phyloP scores from a whole-genome alignment of 2,888 invertebrate genomes.

The Apodemia duryi region DNA sequence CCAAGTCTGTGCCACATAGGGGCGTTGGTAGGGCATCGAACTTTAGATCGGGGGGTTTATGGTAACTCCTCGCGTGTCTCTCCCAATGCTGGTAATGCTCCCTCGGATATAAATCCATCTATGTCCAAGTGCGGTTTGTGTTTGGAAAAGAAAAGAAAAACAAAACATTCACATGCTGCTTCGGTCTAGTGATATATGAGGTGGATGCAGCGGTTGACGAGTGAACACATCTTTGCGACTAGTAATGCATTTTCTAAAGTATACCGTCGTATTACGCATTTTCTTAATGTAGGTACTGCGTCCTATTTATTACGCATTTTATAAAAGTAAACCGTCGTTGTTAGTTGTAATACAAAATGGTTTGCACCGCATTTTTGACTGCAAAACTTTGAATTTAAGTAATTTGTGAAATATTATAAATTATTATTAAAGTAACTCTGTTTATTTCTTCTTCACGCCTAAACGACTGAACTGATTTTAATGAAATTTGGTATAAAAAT shows the following conservation, averaged over 20 bases:
- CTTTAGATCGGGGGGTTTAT: conserved; percentile 77
- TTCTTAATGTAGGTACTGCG: no score
- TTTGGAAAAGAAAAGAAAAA: conserved; percentile 78
- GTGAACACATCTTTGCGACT: conserved; percentile 56
- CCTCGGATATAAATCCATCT: conserved; percentile 78
- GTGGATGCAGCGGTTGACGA: conserved; percentile 67
- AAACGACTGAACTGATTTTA: no score
- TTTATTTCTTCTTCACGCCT: no score
- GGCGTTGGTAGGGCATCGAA: conserved; percentile 74
- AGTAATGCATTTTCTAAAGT: neutral
- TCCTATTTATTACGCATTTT: no score
- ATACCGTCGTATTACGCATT: neutral
- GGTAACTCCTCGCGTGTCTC: conserved; percentile 81
- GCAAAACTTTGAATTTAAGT: no score
- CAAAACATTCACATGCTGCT: conserved; percentile 80
- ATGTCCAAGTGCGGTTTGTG: conserved; percentile 77
- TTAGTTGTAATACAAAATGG: no score
- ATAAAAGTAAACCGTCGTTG: no score
- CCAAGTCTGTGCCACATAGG: conserved; percentile 72
- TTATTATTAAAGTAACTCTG: no score
- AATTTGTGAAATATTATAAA: no score
- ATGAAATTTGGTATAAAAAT: no score
- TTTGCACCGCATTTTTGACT: no score
- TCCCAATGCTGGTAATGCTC: conserved; percentile 85
- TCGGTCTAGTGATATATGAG: conserved; percentile 63